Evolutionary conservation across 2,113 vertebrate genomes (phyloP).

Genomic region (Phaetusa simplex): DNA sequence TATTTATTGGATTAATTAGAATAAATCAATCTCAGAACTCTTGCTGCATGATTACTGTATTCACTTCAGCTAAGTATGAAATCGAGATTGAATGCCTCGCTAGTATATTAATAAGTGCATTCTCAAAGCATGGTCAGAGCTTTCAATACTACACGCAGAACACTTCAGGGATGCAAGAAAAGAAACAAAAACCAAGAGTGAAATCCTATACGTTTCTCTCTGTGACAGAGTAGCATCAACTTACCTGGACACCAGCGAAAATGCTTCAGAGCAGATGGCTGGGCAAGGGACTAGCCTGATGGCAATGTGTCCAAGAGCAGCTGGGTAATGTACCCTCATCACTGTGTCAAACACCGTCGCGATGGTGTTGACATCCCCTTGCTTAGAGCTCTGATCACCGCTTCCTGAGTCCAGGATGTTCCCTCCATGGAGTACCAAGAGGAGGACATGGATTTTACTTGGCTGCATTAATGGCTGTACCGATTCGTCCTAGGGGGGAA

Average conservation of each 20-base stretch:
- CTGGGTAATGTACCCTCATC: conserved; percentile 95
- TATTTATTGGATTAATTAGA: conserved; percentile 66
- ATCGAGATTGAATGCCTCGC: conserved; percentile 11
- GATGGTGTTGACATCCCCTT: conserved; percentile 94
- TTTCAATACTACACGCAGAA: not conserved
- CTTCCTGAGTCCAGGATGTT: conserved; percentile 96
- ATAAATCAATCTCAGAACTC: conserved; percentile 54
- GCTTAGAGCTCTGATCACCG: conserved; percentile 94
- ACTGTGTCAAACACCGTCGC: conserved; percentile 89
- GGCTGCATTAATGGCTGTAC: conserved; percentile 81
- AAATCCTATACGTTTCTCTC: not conserved
- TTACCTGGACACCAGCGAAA: conserved; percentile 95
- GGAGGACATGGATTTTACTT: conserved; percentile 90
- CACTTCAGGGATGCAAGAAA: not conserved
- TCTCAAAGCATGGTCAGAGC: not conserved
- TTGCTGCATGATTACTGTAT: conserved; percentile 9
- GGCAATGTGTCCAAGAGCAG: conserved; percentile 90
- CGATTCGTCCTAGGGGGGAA: conserved; percentile 79
- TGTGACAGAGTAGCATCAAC: not conserved
- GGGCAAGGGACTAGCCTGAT: conserved; percentile 95
- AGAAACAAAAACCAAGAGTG: not conserved
- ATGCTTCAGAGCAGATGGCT: conserved; percentile 92
- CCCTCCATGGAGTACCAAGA: conserved; percentile 93
- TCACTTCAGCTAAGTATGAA: conserved; percentile 51
- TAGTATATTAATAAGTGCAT: not conserved